Evolutionary conservation across 1,140 invertebrate species (phyloP).

Genomic region (Ceratoteleas bidentatus): DNA sequence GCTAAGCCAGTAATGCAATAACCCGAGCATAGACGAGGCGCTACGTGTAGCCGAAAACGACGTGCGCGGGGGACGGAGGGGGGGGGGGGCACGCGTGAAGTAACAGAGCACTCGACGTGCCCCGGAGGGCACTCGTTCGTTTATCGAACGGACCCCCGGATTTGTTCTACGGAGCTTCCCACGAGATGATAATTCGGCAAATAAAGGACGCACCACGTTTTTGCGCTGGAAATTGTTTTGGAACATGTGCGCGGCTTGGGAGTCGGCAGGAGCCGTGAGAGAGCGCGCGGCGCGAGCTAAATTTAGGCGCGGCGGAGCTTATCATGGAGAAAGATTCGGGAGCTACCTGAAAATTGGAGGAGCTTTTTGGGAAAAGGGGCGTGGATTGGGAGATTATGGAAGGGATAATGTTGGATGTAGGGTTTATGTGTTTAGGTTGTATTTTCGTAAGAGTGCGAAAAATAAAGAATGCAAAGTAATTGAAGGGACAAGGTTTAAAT

Average conservation of each 20-base stretch:
- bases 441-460: too few species aligned
- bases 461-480: too few species aligned
- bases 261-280: background rate
- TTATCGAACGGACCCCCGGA: constrained; percentile 48
- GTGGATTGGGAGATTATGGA: too few species aligned
- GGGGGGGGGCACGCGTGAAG: constrained; percentile 49
- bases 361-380: too few species aligned
- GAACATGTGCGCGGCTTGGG: constrained; percentile 25
- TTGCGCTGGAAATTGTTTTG: constrained; percentile 36
- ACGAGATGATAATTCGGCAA: constrained; percentile 60
- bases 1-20: constrained; percentile 81
- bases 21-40: constrained; percentile 75
- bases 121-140: constrained; percentile 47
- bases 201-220: constrained; percentile 46
- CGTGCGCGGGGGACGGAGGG: background rate
- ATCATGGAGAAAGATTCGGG: too few species aligned
- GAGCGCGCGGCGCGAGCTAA: too few species aligned
- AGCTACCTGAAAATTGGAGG: too few species aligned
- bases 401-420: too few species aligned
- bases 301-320: too few species aligned
- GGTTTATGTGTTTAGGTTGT: too few species aligned
- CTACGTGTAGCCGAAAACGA: constrained; percentile 76
- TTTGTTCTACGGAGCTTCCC: constrained; percentile 51
- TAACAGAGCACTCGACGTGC: constrained; percentile 60
- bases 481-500: too few species aligned